These are phyloP conservation scores for Mandrillus leucophaeus DNA, from an alignment of 2,113 vertebrate species.

Conservation along the genomic window DNA sequence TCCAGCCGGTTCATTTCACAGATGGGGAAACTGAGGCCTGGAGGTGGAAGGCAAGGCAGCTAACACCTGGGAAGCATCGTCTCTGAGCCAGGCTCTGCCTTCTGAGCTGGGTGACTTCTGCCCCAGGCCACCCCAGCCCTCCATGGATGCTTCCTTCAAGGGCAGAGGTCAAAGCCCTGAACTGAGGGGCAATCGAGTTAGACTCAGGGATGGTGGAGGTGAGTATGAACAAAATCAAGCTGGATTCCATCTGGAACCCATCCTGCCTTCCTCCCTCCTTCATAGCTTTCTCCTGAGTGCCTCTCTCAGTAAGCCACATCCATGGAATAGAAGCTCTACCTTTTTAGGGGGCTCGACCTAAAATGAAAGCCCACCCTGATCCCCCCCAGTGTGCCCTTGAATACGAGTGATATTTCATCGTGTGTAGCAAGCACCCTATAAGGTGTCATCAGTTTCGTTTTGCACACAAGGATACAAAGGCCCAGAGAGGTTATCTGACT, in stretches of 20 bases:
- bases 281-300: not conserved
- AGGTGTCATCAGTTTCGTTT: not conserved
- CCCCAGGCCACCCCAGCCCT: not conserved
- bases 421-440: accelerated
- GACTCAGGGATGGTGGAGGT: accelerated
- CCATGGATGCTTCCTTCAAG: not conserved
- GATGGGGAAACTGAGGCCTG: not conserved
- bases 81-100: not conserved
- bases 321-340: too few relatives aligned
- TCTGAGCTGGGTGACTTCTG: not conserved
- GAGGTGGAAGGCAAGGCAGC: not conserved
- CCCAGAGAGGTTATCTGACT: not conserved
- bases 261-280: not conserved
- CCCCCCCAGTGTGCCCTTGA: accelerated
- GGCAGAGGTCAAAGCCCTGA: not conserved
- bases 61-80: not conserved
- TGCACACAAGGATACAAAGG: not conserved
- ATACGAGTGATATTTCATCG: accelerated
- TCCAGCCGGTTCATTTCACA: not conserved
- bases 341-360: not conserved
- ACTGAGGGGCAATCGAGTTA: not conserved
- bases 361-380: not conserved
- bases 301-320: not conserved
- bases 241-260: too few relatives aligned
- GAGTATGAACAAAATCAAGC: not conserved